These are phyloP conservation scores for Actinernus sp. DNA, from an alignment of 92 coral and sea anemone species.

Conservation along the genomic window DNA sequence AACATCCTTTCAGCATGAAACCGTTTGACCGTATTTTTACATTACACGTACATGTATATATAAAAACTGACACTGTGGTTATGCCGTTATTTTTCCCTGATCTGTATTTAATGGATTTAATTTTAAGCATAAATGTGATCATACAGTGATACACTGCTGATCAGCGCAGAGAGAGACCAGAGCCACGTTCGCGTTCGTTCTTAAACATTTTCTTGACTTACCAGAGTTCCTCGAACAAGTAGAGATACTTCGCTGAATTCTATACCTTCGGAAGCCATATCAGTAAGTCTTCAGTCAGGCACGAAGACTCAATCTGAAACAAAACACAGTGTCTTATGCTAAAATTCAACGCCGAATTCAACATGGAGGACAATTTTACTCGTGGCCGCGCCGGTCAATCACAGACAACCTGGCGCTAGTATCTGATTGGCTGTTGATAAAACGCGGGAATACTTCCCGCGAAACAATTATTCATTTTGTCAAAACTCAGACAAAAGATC, in stretches of 20 bases:
- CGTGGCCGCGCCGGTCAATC: conserved; percentile 12
- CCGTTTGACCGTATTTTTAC: no score
- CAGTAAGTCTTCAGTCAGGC: not conserved
- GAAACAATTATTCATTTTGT: no score
- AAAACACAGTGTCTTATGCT: not conserved
- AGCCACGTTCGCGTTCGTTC: not conserved
- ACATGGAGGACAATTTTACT: conserved; percentile 29
- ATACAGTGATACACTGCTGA: no score
- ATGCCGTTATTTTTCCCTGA: no score
- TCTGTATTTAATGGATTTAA: no score
- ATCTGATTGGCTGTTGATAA: conserved; percentile 14
- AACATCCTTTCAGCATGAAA: no score
- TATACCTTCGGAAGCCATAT: conserved; percentile 86
- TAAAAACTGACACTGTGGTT: no score
- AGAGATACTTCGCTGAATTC: conserved; percentile 91
- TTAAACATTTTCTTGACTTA: conserved; percentile 36
- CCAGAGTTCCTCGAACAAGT: conserved; percentile 92
- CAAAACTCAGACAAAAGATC: no score
- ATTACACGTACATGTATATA: no score
- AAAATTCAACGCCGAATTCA: conserved; percentile 6
- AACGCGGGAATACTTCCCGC: conserved; percentile 33
- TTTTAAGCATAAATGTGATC: no score
- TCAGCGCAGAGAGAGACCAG: not conserved
- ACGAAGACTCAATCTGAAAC: not conserved
- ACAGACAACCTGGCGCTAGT: conserved; percentile 28